Percentiles rank a stretch among this genome's conserved stretches.
These are phyloP conservation scores for Operophtera brumata DNA, from an alignment of 2,888 invertebrate genomes.

Conservation along the genomic window DNA sequence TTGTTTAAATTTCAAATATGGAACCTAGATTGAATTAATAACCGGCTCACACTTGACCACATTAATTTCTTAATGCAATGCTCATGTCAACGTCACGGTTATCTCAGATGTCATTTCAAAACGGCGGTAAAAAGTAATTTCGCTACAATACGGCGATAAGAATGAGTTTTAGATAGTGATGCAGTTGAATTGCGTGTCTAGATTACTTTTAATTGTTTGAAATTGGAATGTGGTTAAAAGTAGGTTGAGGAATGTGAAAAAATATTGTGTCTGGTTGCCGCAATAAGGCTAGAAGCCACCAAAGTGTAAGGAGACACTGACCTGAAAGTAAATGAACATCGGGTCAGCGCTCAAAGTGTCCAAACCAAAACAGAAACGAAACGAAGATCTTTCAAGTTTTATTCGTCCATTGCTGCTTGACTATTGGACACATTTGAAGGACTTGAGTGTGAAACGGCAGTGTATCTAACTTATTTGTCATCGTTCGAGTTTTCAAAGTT, in stretches of 20 bases:
- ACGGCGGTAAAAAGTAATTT: slow-evolving; percentile 47
- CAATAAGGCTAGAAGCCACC: background rate
- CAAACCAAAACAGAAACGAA: no score
- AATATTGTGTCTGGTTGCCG: background rate
- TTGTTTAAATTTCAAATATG: no score
- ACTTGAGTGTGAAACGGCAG: no score
- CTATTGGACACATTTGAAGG: no score
- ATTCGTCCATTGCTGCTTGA: no score
- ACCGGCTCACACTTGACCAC: slow-evolving; percentile 13
- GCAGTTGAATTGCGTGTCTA: slow-evolving; percentile 18
- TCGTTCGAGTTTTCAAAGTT: no score
- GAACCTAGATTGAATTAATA: slow-evolving; percentile 14
- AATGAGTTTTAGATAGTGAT: slow-evolving; percentile 25
- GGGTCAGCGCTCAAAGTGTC: no score
- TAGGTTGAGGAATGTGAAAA: background rate
- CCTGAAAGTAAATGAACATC: no score
- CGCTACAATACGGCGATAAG: slow-evolving; percentile 42
- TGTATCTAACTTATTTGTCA: no score
- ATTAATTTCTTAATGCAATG: slow-evolving; percentile 62
- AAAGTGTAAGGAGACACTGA: no score
- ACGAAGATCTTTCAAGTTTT: no score
- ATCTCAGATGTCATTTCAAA: slow-evolving; percentile 53
- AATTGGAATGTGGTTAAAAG: slow-evolving; percentile 18
- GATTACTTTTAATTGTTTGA: slow-evolving; percentile 24
- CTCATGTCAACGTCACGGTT: slow-evolving; percentile 69